Percentiles rank a stretch among this genome's conserved stretches.
phyloP scores from a whole-genome alignment of 1,140 invertebrate species.

The Ooceraea biroi region DNA sequence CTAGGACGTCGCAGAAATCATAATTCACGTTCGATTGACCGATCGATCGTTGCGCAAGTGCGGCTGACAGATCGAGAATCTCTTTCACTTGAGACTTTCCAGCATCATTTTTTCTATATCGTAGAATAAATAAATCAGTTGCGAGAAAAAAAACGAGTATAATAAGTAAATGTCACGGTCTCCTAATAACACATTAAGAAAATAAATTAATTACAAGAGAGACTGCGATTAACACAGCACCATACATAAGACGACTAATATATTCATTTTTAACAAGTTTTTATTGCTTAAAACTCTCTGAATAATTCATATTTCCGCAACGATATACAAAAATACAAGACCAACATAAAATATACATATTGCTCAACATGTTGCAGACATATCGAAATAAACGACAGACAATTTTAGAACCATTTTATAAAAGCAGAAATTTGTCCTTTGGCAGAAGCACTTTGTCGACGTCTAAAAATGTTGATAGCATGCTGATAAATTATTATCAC shows the following conservation, averaged over 20 bases:
- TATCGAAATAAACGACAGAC: neutral
- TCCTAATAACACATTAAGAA: neutral
- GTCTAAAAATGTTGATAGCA: slow-evolving; percentile 1
- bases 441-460: slow-evolving; percentile 38
- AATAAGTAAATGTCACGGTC: slow-evolving; percentile 11
- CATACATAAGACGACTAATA: neutral
- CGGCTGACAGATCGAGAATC: slow-evolving; percentile 40
- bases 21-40: slow-evolving; percentile 48
- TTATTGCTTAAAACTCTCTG: slow-evolving; percentile 20
- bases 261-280: neutral
- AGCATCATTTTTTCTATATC: neutral
- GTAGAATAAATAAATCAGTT: neutral
- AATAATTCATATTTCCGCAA: neutral
- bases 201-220: neutral
- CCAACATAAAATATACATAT: slow-evolving; percentile 5
- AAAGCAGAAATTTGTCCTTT: slow-evolving; percentile 28
- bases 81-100: slow-evolving; percentile 6
- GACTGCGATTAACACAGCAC: neutral
- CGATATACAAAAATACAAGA: slow-evolving; percentile 11
- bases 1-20: slow-evolving; percentile 27
- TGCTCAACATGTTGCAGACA: neutral
- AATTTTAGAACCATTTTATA: neutral
- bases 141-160: neutral
- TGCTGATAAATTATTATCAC: slow-evolving; percentile 21
- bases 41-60: slow-evolving; percentile 56